Conservation (phyloP, 1,140 invertebrate genomes). For the Tetramorium simillimum region DNA sequence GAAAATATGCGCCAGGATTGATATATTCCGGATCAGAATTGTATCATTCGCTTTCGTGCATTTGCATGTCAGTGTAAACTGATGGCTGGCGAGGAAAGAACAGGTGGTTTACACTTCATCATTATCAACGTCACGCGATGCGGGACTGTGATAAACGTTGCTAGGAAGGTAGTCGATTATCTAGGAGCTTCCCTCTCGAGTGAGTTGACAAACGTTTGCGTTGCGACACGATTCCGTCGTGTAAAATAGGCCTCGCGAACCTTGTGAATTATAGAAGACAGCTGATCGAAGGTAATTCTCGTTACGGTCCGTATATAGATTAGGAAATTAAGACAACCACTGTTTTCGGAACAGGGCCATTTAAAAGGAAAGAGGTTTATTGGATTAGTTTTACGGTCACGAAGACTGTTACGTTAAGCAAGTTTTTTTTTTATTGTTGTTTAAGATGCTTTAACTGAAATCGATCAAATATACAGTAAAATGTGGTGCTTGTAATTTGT, state of each 20-base stretch:
- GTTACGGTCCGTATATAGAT: not conserved
- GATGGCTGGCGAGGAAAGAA: constrained; percentile 68
- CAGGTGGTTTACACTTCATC: constrained; percentile 80
- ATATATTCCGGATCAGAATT: constrained; percentile 52
- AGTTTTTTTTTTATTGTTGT: not conserved
- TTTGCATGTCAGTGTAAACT: constrained; percentile 55
- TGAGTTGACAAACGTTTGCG: not conserved
- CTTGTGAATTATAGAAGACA: not conserved
- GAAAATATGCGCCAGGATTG: not conserved
- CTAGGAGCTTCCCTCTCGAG: constrained; percentile 15
- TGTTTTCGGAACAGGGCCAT: not conserved
- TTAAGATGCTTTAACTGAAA: not conserved
- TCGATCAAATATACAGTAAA: not conserved
- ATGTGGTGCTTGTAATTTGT: not conserved
- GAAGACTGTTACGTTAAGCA: not conserved
- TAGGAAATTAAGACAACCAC: not conserved
- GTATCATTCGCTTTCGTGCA: constrained; percentile 35
- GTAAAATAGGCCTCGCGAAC: constrained; percentile 2
- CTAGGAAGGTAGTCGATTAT: constrained; percentile 63
- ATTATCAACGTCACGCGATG: constrained; percentile 78
- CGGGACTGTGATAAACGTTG: constrained; percentile 38
- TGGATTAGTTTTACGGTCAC: not conserved
- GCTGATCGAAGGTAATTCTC: not conserved
- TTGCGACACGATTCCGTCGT: constrained; percentile 7
- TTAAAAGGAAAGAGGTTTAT: not conserved